Percentiles rank a stretch among this genome's conserved stretches.
Conservation (phyloP, 2,888 invertebrate genomes). For the Apotomis betuletana region DNA sequence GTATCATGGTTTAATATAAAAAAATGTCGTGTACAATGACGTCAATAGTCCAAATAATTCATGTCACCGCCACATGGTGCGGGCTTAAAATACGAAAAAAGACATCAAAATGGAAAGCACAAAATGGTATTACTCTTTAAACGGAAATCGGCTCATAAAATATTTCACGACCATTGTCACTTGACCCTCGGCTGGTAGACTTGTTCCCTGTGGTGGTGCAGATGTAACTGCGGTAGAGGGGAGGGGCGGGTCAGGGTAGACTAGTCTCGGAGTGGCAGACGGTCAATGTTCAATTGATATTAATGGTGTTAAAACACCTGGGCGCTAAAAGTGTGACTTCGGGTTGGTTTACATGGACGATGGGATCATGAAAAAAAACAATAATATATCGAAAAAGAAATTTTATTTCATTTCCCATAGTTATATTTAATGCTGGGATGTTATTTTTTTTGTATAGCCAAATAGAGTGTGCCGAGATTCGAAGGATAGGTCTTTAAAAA, state of each 20-base stretch:
- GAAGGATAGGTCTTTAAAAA: too few relatives aligned
- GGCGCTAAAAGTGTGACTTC: constrained; percentile 61
- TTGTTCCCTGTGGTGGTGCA: neutral
- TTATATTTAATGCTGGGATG: too few relatives aligned
- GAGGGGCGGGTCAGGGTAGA: constrained; percentile 54
- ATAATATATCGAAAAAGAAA: too few relatives aligned
- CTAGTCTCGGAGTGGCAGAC: constrained; percentile 62
- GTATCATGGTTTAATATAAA: too few relatives aligned
- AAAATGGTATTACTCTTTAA: constrained; percentile 74
- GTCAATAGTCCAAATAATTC: constrained; percentile 24
- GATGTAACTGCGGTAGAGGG: constrained; percentile 42
- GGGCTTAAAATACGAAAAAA: constrained; percentile 35
- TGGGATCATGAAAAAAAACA: too few relatives aligned
- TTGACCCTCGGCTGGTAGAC: constrained; percentile 50
- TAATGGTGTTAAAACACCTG: constrained; percentile 78
- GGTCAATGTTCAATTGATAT: constrained; percentile 81
- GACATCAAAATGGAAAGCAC: constrained; percentile 45
- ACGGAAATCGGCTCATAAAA: constrained; percentile 75
- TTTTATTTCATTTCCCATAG: too few relatives aligned
- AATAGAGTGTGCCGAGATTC: too few relatives aligned
- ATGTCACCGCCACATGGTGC: constrained; percentile 31
- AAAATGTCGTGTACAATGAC: too few relatives aligned
- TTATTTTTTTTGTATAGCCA: too few relatives aligned
- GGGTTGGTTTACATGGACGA: constrained; percentile 62
- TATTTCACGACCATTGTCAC: constrained; percentile 62